These are phyloP conservation scores for Gavialis gangeticus DNA, from an alignment of 2,113 vertebrate genomes.

Conservation along the genomic window DNA sequence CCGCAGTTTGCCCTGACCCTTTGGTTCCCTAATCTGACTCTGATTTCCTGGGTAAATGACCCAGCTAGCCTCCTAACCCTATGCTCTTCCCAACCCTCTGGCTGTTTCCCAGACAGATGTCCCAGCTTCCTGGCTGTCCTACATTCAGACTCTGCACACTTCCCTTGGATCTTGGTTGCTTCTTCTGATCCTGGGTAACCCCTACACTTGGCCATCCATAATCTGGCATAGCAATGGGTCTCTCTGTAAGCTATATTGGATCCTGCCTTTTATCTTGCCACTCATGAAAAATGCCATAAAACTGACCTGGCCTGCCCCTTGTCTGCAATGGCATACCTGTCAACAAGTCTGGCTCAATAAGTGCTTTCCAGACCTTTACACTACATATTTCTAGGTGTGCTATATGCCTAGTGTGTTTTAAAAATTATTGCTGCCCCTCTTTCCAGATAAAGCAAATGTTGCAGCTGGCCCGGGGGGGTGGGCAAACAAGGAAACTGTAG, in stretches of 20 bases:
- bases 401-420: background rate
- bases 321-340: background rate
- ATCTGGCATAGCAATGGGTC: no score
- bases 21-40: no score
- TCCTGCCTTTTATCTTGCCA: background rate
- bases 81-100: no score
- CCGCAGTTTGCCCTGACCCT: no score
- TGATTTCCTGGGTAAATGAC: no score
- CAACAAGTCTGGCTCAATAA: background rate
- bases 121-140: background rate
- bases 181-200: no score
- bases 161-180: no score
- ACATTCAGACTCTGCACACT: background rate
- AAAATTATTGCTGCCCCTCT: background rate
- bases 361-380: background rate
- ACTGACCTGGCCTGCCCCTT: background rate
- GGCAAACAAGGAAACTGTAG: background rate
- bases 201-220: no score
- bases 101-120: accelerated
- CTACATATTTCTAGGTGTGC: background rate
- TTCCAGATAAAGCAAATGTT: background rate
- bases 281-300: background rate
- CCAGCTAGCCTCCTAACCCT: no score
- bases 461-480: background rate
- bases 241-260: background rate